These are phyloP conservation scores for Conus betulinus DNA, from an alignment of 1,140 invertebrate species.

Conservation along the genomic window DNA sequence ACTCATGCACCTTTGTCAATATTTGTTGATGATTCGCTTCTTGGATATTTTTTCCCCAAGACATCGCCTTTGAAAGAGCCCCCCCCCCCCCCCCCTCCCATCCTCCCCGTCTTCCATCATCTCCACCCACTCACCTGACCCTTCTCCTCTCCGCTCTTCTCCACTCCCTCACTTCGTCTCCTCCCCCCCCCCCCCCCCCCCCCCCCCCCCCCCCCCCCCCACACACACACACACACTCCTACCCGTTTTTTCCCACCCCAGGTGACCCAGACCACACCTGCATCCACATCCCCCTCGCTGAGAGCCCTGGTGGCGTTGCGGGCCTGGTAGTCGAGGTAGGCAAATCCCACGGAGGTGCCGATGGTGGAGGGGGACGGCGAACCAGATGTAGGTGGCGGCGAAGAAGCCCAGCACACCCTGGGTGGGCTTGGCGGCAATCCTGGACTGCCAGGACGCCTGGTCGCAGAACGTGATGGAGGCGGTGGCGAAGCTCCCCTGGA, in stretches of 20 bases:
- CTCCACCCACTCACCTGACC: too few relatives aligned
- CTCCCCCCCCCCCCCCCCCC: too few relatives aligned
- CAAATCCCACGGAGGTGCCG: constrained; percentile 67
- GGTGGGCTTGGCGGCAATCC: constrained; percentile 71
- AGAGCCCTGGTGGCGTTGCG: constrained; percentile 52
- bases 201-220: too few relatives aligned
- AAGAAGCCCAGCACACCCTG: constrained; percentile 71
- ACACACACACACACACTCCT: too few relatives aligned
- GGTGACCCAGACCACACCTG: constrained; percentile 46
- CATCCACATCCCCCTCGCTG: constrained; percentile 56
- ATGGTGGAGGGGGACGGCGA: constrained; percentile 73
- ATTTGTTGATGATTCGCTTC: too few relatives aligned
- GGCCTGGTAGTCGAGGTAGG: constrained; percentile 59
- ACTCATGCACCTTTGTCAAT: too few relatives aligned
- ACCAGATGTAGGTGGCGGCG: constrained; percentile 73
- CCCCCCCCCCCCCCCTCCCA: too few relatives aligned
- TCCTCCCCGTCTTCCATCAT: constrained; percentile 49
- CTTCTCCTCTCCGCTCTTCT: too few relatives aligned
- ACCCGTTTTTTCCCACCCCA: too few relatives aligned
- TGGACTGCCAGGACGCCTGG: constrained; percentile 75
- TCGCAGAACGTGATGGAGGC: constrained; percentile 75
- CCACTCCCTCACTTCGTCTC: too few relatives aligned
- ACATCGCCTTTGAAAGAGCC: too few relatives aligned
- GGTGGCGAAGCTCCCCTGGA: constrained; percentile 51
- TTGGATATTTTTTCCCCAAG: too few relatives aligned